A percentile compares a stretch with the other conserved stretches of the same genome.
phyloP scores from a whole-genome alignment of 2,888 invertebrate species.

The Drosophila sordidula region DNA sequence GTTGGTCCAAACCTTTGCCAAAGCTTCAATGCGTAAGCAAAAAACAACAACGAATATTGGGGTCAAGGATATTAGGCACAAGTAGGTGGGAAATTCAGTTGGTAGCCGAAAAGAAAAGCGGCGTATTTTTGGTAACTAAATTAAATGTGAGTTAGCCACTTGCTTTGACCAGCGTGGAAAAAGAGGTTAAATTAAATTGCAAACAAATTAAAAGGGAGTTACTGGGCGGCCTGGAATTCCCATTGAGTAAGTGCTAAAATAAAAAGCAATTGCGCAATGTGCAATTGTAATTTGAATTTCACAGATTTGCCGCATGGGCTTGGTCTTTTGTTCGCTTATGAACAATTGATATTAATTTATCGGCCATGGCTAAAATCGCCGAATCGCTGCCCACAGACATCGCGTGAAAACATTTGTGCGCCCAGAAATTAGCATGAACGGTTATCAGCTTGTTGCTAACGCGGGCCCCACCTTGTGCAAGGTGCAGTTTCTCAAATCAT shows the following conservation, averaged over 20 bases:
- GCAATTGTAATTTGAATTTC: conserved; percentile 53
- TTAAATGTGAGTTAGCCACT: conserved; percentile 60
- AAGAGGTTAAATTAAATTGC: conserved; percentile 62
- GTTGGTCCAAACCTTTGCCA: conserved; percentile 40
- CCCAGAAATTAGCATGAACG: conserved; percentile 52
- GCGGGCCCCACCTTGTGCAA: conserved; percentile 43
- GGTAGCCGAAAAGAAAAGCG: conserved; percentile 31
- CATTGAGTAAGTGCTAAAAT: background rate
- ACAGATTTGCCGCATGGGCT: conserved; percentile 50
- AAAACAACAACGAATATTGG: conserved; percentile 50
- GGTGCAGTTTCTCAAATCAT: conserved; percentile 75
- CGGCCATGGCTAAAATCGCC: conserved; percentile 29
- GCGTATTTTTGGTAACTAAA: conserved; percentile 59
- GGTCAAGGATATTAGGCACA: conserved; percentile 59
- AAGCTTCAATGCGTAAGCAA: conserved; percentile 59
- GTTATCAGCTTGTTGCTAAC: conserved; percentile 62
- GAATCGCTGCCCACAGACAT: conserved; percentile 31
- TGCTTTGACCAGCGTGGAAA: conserved; percentile 36
- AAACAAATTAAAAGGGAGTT: conserved; percentile 48
- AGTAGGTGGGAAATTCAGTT: conserved; percentile 26
- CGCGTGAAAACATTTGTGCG: conserved; percentile 73
- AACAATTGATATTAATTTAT: conserved; percentile 78
- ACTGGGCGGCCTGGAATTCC: conserved; percentile 21
- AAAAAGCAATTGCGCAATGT: conserved; percentile 15
- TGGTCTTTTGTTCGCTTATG: conserved; percentile 35